Evolutionary conservation across 2,888 invertebrate species (phyloP), one percentile per base, ranked within the genome.

Genomic region (Suillia variegata): DNA sequence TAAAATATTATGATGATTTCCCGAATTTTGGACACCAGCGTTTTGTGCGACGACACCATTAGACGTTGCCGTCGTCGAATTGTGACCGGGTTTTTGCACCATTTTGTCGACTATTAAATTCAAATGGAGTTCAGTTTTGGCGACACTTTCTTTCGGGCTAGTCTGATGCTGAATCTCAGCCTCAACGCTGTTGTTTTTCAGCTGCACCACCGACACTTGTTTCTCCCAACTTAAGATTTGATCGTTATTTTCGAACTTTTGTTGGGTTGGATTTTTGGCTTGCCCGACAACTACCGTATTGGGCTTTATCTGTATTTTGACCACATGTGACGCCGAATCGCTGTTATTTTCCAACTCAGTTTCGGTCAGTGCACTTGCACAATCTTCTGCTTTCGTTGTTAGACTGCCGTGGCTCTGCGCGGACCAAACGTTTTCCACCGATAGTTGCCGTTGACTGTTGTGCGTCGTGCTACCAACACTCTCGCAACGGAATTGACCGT

Each of bases 261-360:
- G n/a, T n/a, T n/a, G n/a, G n/a, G n/a, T n/a, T n/a, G n/a, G n/a
- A n/a, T n/a, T n/a, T n/a, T n/a, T n/a, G n/a, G n/a, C 42, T 22
- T 42, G 20, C 20, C 15, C 26, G 38, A 50, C 21, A 38, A 15
- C 62, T n/a, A n/a, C n/a, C n/a, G n/a, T n/a, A n/a, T n/a, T n/a
- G 57, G 42, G 48, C 18, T 67, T 67, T 51, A 81, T 80, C 67
- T 81, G 78, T 62, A 81, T 81, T 69, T 79, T 81, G 50, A 80
- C 77, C 64, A 80, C 78, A 71, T 80, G 75, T 67, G 72, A 70
- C 62, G 62, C 67, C 58, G n/a, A n/a, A n/a, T n/a, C n/a, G n/a
- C n/a, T n/a, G n/a, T n/a, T n/a, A n/a, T n/a, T n/a, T n/a, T 59
- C 59, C 64, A 63, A 72, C 72, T 73, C n/a, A n/a, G 75, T 71